Base-by-base conservation (phyloP, 2,797 vertebrate species). In the Aeoliscus strigatus region DNA sequence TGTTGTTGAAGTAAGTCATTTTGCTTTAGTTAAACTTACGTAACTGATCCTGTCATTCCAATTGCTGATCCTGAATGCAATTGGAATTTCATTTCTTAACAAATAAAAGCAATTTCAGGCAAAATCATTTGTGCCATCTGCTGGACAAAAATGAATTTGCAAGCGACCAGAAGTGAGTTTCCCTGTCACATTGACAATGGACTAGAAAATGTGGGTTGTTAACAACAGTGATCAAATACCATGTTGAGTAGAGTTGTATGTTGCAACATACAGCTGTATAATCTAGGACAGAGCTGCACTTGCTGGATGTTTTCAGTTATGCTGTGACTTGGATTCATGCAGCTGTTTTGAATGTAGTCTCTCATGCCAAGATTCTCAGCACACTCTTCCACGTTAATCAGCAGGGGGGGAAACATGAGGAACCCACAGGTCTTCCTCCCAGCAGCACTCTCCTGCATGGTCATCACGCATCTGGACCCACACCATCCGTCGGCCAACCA, bases 371-470 rank as follows among this genome's bases (percentile, higher is more conserved):
- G 28, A 29, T 48, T 51, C 0, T 39, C 2, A 1, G 38, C 1
- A 21, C 51, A 31, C 4, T 44, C 29, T 11, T 49, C 24, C 6
- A 10, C 15, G 17, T 50, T 66, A 52, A 37, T 23, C 55, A 62
- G 33, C 75, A 98, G 94, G 91, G 91, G 39, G 90, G 90, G 45
- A 72, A 87, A 75, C 81, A 91, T 0, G 96, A 98, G 51, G 96
- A 98, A 1, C 74, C 87, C 35, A 77, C 86, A 37, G 84, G 90
- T 27, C 78, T 97, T 45, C 81, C 91, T 29, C 89, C 87, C 68
- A 89, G 84, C 59, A 80, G 90, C 79, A 84, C 86, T 51, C 85
- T 98, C 37, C 81, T 94, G 69, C 93, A 94, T 62, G 90, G 87
- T 61, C 91, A 93, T 9, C 91, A 94, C 5, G 81, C 91, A 25